Base-by-base conservation (phyloP, 1,140 invertebrate species). In the Drosophila repletoides region DNA sequence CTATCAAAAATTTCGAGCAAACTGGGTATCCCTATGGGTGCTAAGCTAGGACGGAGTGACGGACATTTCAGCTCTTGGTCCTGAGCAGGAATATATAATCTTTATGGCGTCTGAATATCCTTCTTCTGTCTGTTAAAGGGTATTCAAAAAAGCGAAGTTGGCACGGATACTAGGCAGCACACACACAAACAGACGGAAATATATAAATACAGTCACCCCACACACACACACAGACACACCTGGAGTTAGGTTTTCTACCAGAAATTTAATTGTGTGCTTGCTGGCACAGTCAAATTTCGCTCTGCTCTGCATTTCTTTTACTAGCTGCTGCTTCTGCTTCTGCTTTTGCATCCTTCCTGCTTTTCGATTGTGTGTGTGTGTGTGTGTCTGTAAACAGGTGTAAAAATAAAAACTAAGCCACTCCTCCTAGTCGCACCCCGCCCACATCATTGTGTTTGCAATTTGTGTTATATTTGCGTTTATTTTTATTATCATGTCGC, bases 401-500 rank as follows among this genome's bases (percentile, higher is more conserved):
- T 86, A 86, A 76, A 86, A 86, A 86, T 86, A 86, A 86, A 86
- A 86, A 86, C 80, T 83, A 84, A 83, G 79, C 74, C 71, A 83
- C 79, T 83, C 74, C 69, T 53, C n/a, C n/a, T n/a, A n/a, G n/a
- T n/a, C n/a, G n/a, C n/a, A n/a, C n/a, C n/a, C n/a, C n/a, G n/a
- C n/a, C n/a, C n/a, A n/a, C 68, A 67, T 69, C 58, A 38, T 71
- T 81, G 73, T 81, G 75, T 81, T 81, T 72, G 72, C 69, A 64
- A 67, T 79, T 73, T 73, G 66, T 73, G 65, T 76, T 76, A 76
- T 83, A 76, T 83, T 86, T 86, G 81, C 81, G 80, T 86, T 86
- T 86, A 86, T 86, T 86, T 86, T 86, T 86, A 86, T 86, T 80
- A 86, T n/a, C n/a, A n/a, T n/a, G n/a, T n/a, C n/a, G n/a, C 80